Evolutionary conservation across 2,797 vertebrate genomes (phyloP), one percentile per base, ranked within the genome.

Genomic region (Acestrorhynchus altus): DNA sequence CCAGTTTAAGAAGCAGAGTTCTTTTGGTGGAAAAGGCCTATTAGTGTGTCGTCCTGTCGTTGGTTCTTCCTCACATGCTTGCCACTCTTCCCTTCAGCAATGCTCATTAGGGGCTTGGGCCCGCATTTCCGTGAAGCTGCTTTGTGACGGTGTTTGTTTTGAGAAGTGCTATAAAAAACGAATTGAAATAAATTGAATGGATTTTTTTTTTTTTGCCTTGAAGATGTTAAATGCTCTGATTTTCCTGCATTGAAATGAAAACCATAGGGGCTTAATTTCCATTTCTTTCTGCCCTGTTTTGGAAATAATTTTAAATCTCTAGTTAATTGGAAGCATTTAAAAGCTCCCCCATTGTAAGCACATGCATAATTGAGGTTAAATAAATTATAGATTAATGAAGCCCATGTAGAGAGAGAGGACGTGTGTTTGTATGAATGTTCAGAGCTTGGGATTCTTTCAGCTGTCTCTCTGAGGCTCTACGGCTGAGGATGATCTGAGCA

Each of bases 301-400:
- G 9, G 73, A 83, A 85, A 74, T 81, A 71, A 74, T 73, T 72
- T 65, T 77, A 78, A 87, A 81, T 83, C 78, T 86, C 69, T 82
- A 83, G 56, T 74, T 83, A 70, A 15, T 88, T 89, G 85, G 86
- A 85, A 76, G 61, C 78, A 60, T 89, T 89, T 88, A 86, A 89
- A 82, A 82, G 84, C 86, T 86, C 80, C 74, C 72, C 82, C 80
- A 83, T 84, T 85, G 79, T 86, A 84, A 83, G 86, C 87, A 88
- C 88, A 90, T 89, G 89, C 89, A 88, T 90, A 88, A 92, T 88
- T 90, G 85, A 90, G 87, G 88, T 89, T 89, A 86, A 90, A 87
- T 79, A 77, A 90, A 90, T 90, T 87, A 91, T 87, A 84, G 80
- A 88, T 91, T 85, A 91, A 90, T 89, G 89, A 90, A 88, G 82